A percentile compares a stretch with the other conserved stretches of the same genome.
phyloP scores from a whole-genome alignment of 1,140 invertebrate species.

The Rhyzopertha dominica region DNA sequence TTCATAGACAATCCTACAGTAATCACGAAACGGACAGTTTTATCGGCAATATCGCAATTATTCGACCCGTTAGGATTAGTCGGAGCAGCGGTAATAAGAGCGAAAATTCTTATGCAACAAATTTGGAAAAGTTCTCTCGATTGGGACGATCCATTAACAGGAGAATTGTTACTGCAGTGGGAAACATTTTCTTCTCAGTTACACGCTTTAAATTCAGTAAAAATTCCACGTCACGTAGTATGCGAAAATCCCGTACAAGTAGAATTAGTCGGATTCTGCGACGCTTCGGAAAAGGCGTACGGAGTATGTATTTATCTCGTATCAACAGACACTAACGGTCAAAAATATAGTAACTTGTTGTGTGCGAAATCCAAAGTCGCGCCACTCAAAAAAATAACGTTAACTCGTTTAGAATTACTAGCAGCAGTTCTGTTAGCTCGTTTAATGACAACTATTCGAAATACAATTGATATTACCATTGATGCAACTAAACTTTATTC shows the following conservation, averaged over 20 bases:
- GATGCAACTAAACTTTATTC: conserved; percentile 34
- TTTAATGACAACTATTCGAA: conserved; percentile 16
- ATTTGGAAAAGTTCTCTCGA: conserved; percentile 34
- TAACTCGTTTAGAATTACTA: conserved; percentile 30
- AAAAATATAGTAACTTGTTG: conserved; percentile 22
- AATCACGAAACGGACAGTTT: conserved; percentile 20
- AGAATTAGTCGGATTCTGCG: conserved; percentile 35
- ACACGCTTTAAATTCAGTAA: conserved; percentile 3
- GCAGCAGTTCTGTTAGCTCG: conserved; percentile 23
- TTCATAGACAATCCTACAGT: too few species aligned
- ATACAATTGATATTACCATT: conserved; percentile 13
- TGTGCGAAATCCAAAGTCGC: conserved; percentile 34
- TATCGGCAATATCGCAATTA: conserved; percentile 25
- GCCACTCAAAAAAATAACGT: conserved; percentile 33
- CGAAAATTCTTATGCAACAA: conserved; percentile 48
- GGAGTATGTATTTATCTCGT: conserved; percentile 35
- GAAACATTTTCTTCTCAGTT: conserved; percentile 11
- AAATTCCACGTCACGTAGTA: too few species aligned
- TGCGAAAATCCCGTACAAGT: background rate
- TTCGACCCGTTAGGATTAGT: conserved; percentile 46
- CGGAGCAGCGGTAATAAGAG: conserved; percentile 40
- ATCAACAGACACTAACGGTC: conserved; percentile 11
- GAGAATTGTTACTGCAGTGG: conserved; percentile 9
- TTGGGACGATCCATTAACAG: conserved; percentile 20
- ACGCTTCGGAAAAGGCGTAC: conserved; percentile 37